Base-by-base conservation (phyloP, 2,797 vertebrate species). In the Eulemur coronatus region DNA sequence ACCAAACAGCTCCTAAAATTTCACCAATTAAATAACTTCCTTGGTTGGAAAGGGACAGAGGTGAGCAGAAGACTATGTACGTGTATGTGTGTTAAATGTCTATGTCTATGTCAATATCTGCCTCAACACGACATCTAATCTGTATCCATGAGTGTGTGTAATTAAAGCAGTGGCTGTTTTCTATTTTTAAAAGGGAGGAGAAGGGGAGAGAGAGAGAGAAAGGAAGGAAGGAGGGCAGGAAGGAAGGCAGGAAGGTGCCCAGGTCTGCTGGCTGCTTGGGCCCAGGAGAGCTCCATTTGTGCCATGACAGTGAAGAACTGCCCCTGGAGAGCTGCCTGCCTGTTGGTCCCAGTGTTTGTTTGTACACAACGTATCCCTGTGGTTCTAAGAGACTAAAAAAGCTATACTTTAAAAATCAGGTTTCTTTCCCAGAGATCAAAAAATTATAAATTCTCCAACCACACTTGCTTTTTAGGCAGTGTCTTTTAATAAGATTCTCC, bases 1-100 rank as follows among this genome's bases (percentile, higher is more conserved):
- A 30, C 55, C n/a, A 89, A 76, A 93, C 11, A 57, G n/a, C 12
- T 93, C 72, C 46, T 48, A 46, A 89, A 93, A 59, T 57, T 57
- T 90, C 46, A 30, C 9, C 4, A 69, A 41, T 82, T 50, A 79
- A 89, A 26, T 38, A 84, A 69, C 35, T 84, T n/a, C 7, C 55
- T 55, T 48, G 14, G 20, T 6, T 84, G 28, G 38, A 79, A 15
- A 38, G 26, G 17, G 26, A 28, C 59, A 91, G 79, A 73, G 48
- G 5, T 48, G 17, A 35, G 48, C 63, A 73, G 46, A 80, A 20
- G 26, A 85, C 24, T 20, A 52, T 35, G 7, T 50, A 15, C 2
- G 8, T 33, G 17, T 41, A 20, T 59, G 28, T 52, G 12, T 6
- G 18, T 61, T 7, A 18, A 14, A 14, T 46, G 14, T 84, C 20